Evolutionary conservation across 2,113 vertebrate species (phyloP).

Genomic region (Oxyura jamaicensis): DNA sequence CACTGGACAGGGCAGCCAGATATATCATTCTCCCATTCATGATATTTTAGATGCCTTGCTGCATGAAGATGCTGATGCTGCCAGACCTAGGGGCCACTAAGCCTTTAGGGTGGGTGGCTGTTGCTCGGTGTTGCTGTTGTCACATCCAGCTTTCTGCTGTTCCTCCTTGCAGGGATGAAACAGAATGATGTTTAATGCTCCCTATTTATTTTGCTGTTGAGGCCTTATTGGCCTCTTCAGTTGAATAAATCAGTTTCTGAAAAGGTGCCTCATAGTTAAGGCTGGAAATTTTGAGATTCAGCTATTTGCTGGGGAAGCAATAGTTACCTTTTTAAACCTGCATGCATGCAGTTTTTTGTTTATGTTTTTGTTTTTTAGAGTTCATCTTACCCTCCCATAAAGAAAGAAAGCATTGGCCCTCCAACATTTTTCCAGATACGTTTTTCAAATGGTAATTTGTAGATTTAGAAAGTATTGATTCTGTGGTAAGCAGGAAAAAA

Average conservation of each 20-base stretch:
- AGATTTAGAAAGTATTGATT: neutral
- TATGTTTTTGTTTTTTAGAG: neutral
- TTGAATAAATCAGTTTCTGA: neutral
- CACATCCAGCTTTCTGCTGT: neutral
- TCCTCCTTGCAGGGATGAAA: neutral
- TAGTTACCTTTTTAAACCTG: neutral
- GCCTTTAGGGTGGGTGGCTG: neutral
- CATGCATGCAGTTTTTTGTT: neutral
- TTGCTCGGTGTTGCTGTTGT: accelerated
- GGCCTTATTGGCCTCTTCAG: neutral
- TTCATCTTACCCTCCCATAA: neutral
- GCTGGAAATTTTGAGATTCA: neutral
- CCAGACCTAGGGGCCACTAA: neutral
- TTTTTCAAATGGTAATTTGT: conserved; percentile 19
- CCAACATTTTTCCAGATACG: neutral
- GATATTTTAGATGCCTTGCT: neutral
- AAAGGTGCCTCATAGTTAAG: neutral
- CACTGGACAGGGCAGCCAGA: neutral
- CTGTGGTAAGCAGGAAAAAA: neutral
- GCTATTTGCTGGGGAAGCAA: neutral
- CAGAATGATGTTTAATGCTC: neutral
- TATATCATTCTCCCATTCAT: neutral
- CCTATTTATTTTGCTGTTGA: neutral
- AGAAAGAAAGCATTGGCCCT: neutral
- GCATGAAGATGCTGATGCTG: neutral